Conservation (phyloP, 2,113 vertebrate species). For the Mesoclemmys tuberculata region DNA sequence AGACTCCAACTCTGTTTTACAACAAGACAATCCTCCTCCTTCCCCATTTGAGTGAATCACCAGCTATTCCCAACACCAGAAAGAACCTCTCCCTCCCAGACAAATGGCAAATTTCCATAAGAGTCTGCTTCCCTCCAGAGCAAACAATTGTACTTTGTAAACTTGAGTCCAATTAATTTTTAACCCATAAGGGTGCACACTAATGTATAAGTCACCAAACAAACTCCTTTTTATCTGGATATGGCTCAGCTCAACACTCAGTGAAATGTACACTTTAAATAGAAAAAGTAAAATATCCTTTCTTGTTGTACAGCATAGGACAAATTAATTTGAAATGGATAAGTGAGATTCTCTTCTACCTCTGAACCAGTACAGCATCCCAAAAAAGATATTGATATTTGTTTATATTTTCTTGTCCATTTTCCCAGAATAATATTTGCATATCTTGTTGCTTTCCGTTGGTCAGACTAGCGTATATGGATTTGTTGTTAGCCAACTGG, state of each 20-base stretch:
- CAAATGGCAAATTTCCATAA: accelerated
- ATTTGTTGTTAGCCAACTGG: neutral
- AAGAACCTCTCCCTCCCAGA: neutral
- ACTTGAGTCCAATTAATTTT: neutral
- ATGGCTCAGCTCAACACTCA: neutral
- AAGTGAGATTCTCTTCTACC: neutral
- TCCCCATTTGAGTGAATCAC: neutral
- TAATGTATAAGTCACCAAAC: neutral
- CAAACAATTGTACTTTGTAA: neutral
- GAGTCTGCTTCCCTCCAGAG: neutral
- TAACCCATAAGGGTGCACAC: neutral
- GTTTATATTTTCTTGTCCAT: neutral
- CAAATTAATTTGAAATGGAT: neutral
- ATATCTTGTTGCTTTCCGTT: neutral
- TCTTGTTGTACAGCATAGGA: neutral
- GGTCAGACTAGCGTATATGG: neutral
- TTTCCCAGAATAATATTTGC: neutral
- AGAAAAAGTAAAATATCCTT: neutral
- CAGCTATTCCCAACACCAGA: neutral
- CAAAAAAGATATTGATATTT: neutral
- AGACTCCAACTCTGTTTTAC: neutral
- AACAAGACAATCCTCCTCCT: neutral
- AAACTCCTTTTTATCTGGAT: neutral
- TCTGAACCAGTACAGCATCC: neutral
- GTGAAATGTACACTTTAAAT: neutral